Conservation (phyloP, 2,113 vertebrate species). For the Artemisiospiza belli region DNA sequence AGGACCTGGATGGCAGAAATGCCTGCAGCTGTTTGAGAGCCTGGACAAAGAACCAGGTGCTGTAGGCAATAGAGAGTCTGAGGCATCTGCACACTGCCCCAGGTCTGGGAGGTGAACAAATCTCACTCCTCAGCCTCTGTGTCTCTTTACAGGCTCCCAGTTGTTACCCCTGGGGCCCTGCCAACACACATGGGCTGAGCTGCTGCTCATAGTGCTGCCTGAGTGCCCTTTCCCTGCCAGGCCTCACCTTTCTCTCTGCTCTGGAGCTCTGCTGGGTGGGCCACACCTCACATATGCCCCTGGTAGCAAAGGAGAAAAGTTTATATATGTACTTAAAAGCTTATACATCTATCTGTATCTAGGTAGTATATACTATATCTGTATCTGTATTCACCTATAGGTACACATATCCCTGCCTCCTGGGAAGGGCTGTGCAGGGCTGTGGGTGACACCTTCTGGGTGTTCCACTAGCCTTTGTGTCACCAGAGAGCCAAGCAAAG, state of each 20-base stretch:
- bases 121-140: neutral
- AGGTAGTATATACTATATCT: too few species aligned
- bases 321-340: neutral
- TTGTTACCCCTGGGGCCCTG: neutral
- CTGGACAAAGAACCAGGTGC: neutral
- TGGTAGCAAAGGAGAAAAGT: neutral
- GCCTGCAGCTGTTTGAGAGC: neutral
- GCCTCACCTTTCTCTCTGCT: neutral
- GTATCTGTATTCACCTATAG: neutral
- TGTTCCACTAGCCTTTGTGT: neutral
- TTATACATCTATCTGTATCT: too few species aligned
- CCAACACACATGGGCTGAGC: neutral
- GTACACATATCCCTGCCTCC: neutral
- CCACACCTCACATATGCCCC: neutral
- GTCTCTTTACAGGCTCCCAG: neutral
- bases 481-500: neutral
- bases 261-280: neutral
- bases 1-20: neutral
- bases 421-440: neutral
- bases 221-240: neutral
- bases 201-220: neutral
- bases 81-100: neutral
- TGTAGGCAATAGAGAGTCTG: neutral
- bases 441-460: neutral
- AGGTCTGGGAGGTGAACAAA: neutral